phyloP scores from a whole-genome alignment of 1,140 invertebrate species.

The Drosophila seguyi region DNA sequence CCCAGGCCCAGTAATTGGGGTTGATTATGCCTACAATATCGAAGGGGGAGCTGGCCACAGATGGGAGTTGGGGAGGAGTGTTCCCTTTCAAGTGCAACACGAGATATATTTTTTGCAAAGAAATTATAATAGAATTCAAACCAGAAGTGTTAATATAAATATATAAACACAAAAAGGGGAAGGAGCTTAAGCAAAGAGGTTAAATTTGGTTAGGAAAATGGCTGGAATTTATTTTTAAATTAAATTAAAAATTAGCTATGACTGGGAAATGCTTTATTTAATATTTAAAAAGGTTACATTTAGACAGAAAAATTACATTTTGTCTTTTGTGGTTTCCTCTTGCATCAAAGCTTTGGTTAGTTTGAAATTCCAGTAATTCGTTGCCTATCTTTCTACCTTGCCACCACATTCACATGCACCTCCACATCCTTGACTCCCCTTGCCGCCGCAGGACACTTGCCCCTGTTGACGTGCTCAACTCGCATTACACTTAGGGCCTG shows the following conservation, averaged over 20 bases:
- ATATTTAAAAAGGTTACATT: background rate
- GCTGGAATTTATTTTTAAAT: background rate
- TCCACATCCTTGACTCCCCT: too few species aligned
- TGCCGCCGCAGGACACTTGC: conserved; percentile 17
- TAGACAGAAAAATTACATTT: background rate
- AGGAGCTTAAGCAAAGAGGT: too few species aligned
- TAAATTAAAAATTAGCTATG: background rate
- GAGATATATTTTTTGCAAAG: background rate
- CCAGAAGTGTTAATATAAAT: background rate
- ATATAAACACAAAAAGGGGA: background rate
- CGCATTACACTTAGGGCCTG: conserved; percentile 59
- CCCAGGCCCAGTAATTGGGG: conserved; percentile 56
- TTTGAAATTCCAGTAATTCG: background rate
- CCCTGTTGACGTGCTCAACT: conserved; percentile 44
- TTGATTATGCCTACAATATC: conserved; percentile 34
- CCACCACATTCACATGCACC: too few species aligned
- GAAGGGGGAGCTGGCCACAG: background rate
- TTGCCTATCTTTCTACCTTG: too few species aligned
- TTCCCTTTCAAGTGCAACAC: background rate
- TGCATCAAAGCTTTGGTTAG: too few species aligned
- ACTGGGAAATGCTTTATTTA: background rate
- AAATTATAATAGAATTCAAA: background rate
- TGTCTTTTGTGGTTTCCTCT: too few species aligned
- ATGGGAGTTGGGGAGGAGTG: background rate
- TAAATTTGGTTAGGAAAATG: background rate